Evolutionary conservation across 2,113 vertebrate species (phyloP), one percentile per base, ranked within the genome.

Genomic region (Poeciliopsis prolifica): DNA sequence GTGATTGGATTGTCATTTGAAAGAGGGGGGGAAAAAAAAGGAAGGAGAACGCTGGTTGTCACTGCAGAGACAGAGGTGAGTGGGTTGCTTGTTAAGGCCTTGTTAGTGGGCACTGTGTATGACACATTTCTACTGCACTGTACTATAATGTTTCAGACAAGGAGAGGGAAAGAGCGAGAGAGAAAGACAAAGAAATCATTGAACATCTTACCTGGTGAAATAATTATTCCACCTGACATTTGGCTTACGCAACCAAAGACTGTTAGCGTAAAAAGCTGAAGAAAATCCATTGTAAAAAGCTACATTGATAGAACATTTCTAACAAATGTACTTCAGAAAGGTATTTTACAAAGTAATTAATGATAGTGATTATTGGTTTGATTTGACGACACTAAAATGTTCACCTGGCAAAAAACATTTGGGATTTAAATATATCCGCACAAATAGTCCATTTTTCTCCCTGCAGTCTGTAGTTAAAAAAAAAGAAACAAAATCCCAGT

Each of bases 71-170:
- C 76, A 62, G 71, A 81, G 79, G 42, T 77, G 77, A 88, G 87
- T 88, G 80, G 81, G 83, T n/a, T 61, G 83, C 80, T 89, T 82
- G 80, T 86, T 88, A 84, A 82, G 65, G 64, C 80, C 85, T 82
- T 74, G 79, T 89, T 88, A 83, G 83, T 85, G 80, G 78, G 82
- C 3, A 42, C 74, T 74, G 74, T 79, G 62, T 78, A 83, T 88
- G 82, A 88, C 73, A 87, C 72, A 83, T 81, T 68, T 80, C 78
- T 70, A 48, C 70, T 76, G 35, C 69, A 79, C 83, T 79, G 69
- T 65, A 62, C 54, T 37, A 63, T 78, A 74, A 48, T 63, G 78
- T 86, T 81, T 77, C 72, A 76, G 80, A 68, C 70, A 83, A 61
- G 72, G 58, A 61, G 40, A 51, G 64, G 17, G 69, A 51, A 19